A percentile compares a stretch with the other conserved stretches of the same genome.
These are phyloP conservation scores for Oxyteleia sp. DNA, from an alignment of 2,888 invertebrate species.

Conservation along the genomic window DNA sequence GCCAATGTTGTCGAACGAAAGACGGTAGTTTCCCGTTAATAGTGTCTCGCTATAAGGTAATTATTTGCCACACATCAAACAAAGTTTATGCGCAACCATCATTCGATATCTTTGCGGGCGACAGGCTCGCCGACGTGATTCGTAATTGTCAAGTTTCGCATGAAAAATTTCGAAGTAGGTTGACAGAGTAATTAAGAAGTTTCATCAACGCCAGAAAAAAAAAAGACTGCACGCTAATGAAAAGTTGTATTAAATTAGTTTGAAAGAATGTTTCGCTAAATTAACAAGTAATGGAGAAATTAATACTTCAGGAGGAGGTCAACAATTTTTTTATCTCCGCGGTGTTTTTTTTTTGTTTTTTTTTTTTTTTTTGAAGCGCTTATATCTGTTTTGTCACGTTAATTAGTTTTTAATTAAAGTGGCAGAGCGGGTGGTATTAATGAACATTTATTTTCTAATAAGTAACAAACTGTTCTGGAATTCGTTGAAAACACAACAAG, in stretches of 20 bases:
- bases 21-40: constrained; percentile 45
- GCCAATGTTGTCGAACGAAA: constrained; percentile 54
- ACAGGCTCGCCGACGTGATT: background rate
- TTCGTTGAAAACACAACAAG: no score
- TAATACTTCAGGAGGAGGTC: no score
- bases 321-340: no score
- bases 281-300: background rate
- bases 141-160: constrained; percentile 5
- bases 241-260: constrained; percentile 9
- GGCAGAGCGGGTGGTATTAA: no score
- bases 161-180: background rate
- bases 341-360: no score
- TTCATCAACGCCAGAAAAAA: background rate
- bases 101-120: background rate
- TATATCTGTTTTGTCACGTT: no score
- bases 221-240: constrained; percentile 8
- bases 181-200: constrained; percentile 20
- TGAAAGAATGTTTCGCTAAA: background rate
- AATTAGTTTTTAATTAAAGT: no score
- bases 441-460: no score
- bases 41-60: constrained; percentile 9
- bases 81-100: background rate
- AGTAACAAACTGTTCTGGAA: no score
- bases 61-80: constrained; percentile 6
- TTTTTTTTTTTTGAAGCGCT: no score